phyloP scores from a whole-genome alignment of 1,140 invertebrate species.

The Radopholus similis region DNA sequence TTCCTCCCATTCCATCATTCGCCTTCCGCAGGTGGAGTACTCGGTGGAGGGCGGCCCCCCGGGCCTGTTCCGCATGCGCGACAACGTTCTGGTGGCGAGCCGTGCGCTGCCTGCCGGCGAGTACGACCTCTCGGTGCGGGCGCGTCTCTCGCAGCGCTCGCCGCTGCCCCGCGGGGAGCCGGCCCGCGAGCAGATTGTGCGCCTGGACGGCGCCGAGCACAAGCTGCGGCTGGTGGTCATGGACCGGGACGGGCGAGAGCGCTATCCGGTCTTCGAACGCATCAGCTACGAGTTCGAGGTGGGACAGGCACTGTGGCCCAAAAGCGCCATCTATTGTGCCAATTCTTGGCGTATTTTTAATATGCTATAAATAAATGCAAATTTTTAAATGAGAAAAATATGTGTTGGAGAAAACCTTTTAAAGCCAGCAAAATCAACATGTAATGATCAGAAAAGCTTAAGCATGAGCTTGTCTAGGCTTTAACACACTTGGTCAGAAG shows the following conservation, averaged over 20 bases:
- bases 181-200: conserved; percentile 4
- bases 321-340: no score
- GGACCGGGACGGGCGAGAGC: conserved; percentile 46
- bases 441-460: no score
- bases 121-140: conserved; percentile 29
- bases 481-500: no score
- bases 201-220: background rate
- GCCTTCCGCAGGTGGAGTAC: background rate
- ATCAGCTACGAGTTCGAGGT: conserved; percentile 51
- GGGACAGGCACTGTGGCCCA: background rate
- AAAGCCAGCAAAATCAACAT: no score
- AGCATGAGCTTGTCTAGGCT: no score
- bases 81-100: conserved; percentile 33
- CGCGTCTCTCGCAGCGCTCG: conserved; percentile 3
- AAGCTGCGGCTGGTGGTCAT: conserved; percentile 47
- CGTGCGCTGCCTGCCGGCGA: conserved; percentile 21
- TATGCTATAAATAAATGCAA: no score
- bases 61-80: conserved; percentile 37
- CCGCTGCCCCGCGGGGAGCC: conserved; percentile 19
- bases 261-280: conserved; percentile 55
- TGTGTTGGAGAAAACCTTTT: no score
- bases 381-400: no score
- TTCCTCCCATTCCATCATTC: no score
- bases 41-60: conserved; percentile 10
- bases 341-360: no score